Base-by-base conservation (phyloP, 2,888 invertebrate genomes). In the Brachyopa scutellaris region DNA sequence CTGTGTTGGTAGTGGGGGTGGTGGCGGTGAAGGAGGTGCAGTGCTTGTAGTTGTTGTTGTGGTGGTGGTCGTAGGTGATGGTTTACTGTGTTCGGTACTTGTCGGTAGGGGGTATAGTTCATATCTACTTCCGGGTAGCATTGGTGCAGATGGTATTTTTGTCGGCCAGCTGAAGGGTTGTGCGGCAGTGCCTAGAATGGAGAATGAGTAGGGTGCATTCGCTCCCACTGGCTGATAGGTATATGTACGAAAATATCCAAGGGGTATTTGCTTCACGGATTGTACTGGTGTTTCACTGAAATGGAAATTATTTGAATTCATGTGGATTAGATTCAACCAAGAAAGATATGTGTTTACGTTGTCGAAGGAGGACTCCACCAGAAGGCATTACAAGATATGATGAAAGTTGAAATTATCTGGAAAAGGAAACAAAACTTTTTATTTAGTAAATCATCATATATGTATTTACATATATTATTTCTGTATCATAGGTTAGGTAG, bases 231-330 rank as follows among this genome's bases (percentile, higher is more conserved):
- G 90, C 45, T 89, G 90, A 49, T 90, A 90, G 3, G 90, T 90
- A 84, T 89, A 90, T 0, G 90, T 89, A 13, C 90, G 89, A 67
- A 90, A 90, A 62, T 90, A 90, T 33, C 89, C 89, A 26, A 90
- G 85, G 1, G 90, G 90, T 0, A 90, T 88, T 83, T 90, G 89
- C 29, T 89, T 89, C 42, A 90, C 72, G 19, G 87, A 21, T 23
- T 85, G 82, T 2, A 86, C 78, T 0, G 83, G 83, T 6, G 73
- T 9, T 26, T 83, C 83, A 11, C 83, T 83, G n/a, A 1, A 51
- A 55, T 4, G 19, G 8, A 15, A 19, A 8, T 6, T 11, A 26
- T 47, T 47, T 15, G 7, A 26, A 26, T n/a, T n/a, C n/a, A n/a
- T n/a, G n/a, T n/a, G n/a, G n/a, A n/a, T n/a, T n/a, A n/a, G n/a